Conservation (phyloP, 2,113 vertebrate species). For the Silurus asotus region DNA sequence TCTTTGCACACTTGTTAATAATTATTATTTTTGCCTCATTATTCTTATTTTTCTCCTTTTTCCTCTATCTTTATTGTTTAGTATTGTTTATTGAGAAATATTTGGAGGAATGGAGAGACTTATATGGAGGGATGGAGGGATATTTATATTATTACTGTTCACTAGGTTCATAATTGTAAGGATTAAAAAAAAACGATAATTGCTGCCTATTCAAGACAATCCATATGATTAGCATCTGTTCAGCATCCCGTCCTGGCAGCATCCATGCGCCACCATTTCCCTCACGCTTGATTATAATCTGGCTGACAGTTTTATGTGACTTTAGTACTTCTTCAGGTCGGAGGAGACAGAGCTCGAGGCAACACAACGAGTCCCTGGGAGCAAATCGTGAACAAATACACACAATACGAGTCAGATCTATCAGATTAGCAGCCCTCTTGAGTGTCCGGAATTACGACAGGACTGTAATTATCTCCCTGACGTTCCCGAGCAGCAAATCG, state of each 20-base stretch:
- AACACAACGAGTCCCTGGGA: not conserved
- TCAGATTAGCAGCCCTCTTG: not conserved
- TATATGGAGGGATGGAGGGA: too few species aligned
- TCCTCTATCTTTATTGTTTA: too few species aligned
- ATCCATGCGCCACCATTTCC: not conserved
- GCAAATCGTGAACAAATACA: not conserved
- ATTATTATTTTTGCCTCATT: too few species aligned
- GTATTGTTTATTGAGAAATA: too few species aligned
- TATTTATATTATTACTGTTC: not conserved
- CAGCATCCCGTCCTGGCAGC: not conserved
- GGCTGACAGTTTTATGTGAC: conserved; percentile 9
- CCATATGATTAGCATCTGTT: not conserved
- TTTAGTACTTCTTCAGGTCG: conserved; percentile 35
- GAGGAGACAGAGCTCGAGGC: conserved; percentile 5
- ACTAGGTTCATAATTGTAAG: too few species aligned
- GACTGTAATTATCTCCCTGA: conserved; percentile 7
- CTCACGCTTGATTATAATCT: not conserved
- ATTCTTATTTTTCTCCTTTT: too few species aligned
- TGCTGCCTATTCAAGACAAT: too few species aligned
- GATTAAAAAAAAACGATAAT: too few species aligned
- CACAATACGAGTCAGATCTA: not conserved
- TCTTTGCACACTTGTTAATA: too few species aligned
- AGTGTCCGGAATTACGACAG: not conserved
- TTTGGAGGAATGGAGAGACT: too few species aligned
- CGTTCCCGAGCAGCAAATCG: not conserved